Evolutionary conservation across 1,140 invertebrate species (phyloP), one percentile per base, ranked within the genome.

Genomic region (Aphidius gifuensis): DNA sequence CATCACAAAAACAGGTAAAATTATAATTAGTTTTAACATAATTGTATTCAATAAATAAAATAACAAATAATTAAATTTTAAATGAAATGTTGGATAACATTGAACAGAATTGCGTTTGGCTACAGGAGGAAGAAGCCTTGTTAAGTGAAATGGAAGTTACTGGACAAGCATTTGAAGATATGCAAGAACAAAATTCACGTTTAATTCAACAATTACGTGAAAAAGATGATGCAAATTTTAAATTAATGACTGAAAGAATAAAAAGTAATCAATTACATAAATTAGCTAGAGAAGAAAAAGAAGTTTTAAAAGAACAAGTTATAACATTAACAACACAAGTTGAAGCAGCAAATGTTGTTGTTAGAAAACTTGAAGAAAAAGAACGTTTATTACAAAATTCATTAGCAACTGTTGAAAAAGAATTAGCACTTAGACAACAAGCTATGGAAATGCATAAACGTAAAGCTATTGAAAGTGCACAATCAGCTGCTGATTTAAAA

Each of bases 111-210:
- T 77, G 70, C 72, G 71, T 77, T 65, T 79, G 76, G 76, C 66
- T 81, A 65, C 75, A 94, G 88, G 96, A 98, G 78, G 97, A 99
- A 80, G 97, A 99, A 77, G 95, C 96, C 3, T 81, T 99, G 57
- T 82, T 99, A 5, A 98, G 96, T 74, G 98, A 99, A 80, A 98
- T 99, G 93, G 98, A 99, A 79, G 95, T 98, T 1, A 99, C 96
- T 0, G 97, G 97, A 0, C 96, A 98, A 80, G 97, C 97, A 0
- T 99, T 98, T 77, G 97, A 99, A 81, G 96, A 99, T 73, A 98
- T 99, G 95, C 96, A 99, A 80, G 96, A 99, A 74, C 96, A 99
- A 79, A 99, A 99, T 82, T 94, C 93, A 0, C 82, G 97, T 40
- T 83, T 99, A 9, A 93, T 99, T 56, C 95, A 98, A 71, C 96